Conservation (phyloP, 2,888 invertebrate species). For the Agonopterix subpropinquella region DNA sequence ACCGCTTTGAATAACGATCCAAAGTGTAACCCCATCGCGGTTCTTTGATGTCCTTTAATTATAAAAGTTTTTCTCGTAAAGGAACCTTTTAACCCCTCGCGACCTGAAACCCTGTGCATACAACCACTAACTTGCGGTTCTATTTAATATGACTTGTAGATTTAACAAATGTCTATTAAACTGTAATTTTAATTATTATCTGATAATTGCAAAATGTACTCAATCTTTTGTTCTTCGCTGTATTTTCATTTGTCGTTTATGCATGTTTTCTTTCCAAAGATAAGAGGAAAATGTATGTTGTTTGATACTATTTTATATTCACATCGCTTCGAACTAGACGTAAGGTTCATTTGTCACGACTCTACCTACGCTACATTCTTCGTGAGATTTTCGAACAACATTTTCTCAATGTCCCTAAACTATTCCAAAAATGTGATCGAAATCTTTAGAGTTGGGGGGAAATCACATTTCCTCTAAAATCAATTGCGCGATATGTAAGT, state of each 20-base stretch:
- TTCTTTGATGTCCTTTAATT: constrained; percentile 73
- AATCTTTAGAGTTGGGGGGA: constrained; percentile 15
- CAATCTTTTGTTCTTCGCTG: too few species aligned
- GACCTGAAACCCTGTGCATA: constrained; percentile 15
- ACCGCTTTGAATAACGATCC: constrained; percentile 68
- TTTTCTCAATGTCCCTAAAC: constrained; percentile 30
- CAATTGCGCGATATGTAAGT: too few species aligned
- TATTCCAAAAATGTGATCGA: constrained; percentile 29
- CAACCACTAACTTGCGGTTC: constrained; percentile 15
- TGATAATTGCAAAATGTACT: too few species aligned
- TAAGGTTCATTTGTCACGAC: constrained; percentile 57
- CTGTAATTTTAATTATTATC: neutral
- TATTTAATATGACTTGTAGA: constrained; percentile 21
- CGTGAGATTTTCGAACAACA: constrained; percentile 23
- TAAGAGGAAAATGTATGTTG: constrained; percentile 28
- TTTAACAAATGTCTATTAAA: constrained; percentile 2
- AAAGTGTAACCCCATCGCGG: constrained; percentile 68
- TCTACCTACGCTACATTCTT: neutral
- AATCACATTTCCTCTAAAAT: too few species aligned
- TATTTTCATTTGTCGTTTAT: neutral
- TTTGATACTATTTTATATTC: constrained; percentile 52
- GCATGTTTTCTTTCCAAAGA: constrained; percentile 19
- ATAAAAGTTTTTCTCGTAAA: constrained; percentile 69
- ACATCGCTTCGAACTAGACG: constrained; percentile 40
- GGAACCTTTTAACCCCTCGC: constrained; percentile 37